Evolutionary conservation across 2,888 invertebrate genomes (phyloP), one percentile per base, ranked within the genome.

Genomic region (Pristionchus mayeri): DNA sequence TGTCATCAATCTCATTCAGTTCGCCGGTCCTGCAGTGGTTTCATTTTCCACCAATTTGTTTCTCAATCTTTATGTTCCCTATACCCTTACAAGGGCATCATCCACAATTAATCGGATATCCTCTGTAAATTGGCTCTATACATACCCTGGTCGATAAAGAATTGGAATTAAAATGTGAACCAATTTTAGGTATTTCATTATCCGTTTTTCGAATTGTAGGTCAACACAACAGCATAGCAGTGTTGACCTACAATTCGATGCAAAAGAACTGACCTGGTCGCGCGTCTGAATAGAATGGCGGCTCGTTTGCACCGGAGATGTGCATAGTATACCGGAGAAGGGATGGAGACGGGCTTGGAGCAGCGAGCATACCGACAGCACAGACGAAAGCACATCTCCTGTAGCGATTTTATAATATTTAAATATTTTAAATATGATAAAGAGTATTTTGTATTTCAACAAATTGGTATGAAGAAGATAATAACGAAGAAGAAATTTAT

Each of bases 301-400:
- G 99, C 99, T 91, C 99, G 95, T 95, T 99, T 98, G 85, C 99
- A 99, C 86, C 99, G 98, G 89, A 99, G 95, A 95, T 99, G 99
- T 88, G 99, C 99, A 94, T 98, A 98, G 94, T 98, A 98, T 13
- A 98, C 97, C 76, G 98, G 98, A 88, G 97, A 98, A 83, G 99
- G 99, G 94, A 99, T 98, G 91, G 98, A 98, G 88, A 99, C 98
- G 87, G 97, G 97, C 90, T 99, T 96, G 50, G 99, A 98, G 83
- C 87, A 87, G 7, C 90, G 82, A 6, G 87, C 87, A 3, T 86
- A 86, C 4, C 88, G 83, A 84, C 87, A 88, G 16, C 87, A 86
- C 44, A 90, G 85, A 18, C 86, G 84, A 81, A 88, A 88, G 21
- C 84, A 75, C 87, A 90, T 87, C 85, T 88, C 86, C 89, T 90